phyloP scores from a whole-genome alignment of 2,888 invertebrate genomes.

The Mylabris sibirica region DNA sequence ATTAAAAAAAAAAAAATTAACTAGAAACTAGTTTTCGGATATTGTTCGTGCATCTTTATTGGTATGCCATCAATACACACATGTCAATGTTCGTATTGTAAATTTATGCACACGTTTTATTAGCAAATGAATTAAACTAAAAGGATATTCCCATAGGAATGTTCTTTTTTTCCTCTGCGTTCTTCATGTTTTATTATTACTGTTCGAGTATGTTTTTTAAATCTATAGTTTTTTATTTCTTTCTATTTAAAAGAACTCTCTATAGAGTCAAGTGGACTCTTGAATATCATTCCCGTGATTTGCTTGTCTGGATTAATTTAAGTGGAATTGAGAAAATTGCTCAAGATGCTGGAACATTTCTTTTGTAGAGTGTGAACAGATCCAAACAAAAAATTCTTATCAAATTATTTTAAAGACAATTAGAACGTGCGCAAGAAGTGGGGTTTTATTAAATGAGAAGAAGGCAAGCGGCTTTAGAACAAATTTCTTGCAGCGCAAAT shows the following conservation, averaged over 20 bases:
- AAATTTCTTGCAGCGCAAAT: slow-evolving; percentile 36
- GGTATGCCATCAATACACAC: not conserved
- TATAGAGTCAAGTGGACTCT: slow-evolving; percentile 8
- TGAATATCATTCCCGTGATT: slow-evolving; percentile 12
- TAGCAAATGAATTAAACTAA: slow-evolving; percentile 4
- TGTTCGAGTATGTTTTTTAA: not conserved
- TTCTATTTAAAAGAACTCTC: not conserved
- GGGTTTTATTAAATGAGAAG: slow-evolving; percentile 12
- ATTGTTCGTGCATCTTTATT: not conserved
- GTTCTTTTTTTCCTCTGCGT: not conserved
- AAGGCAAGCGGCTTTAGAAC: slow-evolving; percentile 20
- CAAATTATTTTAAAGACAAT: not conserved
- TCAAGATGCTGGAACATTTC: slow-evolving; percentile 1
- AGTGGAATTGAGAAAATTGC: slow-evolving; percentile 7
- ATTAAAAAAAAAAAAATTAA: not conserved
- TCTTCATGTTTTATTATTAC: not conserved
- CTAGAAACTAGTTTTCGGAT: not conserved
- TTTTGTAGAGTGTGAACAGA: not conserved
- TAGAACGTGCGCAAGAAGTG: too few relatives aligned
- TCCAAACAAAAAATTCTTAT: not conserved
- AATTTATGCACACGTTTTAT: slow-evolving; percentile 12
- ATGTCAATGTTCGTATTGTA: slow-evolving; percentile 3
- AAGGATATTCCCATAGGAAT: slow-evolving; percentile 11
- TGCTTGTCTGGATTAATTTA: slow-evolving; percentile 5
- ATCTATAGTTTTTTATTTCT: not conserved